These are phyloP conservation scores for Lobophora halterata DNA, from an alignment of 2,888 invertebrate genomes.

Conservation along the genomic window DNA sequence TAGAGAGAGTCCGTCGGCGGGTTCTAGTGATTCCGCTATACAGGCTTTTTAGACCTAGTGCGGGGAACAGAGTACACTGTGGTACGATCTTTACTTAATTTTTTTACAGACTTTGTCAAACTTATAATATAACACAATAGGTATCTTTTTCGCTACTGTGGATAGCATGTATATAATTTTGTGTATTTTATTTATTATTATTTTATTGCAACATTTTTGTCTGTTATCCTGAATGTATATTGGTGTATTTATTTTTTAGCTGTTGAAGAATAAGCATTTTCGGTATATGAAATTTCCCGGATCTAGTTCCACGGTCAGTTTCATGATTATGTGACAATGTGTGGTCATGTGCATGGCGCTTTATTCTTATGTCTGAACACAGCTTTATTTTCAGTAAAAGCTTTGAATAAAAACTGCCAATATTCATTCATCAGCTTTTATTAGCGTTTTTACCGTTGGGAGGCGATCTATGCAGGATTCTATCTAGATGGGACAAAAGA, in stretches of 20 bases:
- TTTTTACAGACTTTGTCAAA: no score
- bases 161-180: constrained; percentile 25
- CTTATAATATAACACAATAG: background rate
- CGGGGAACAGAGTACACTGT: no score
- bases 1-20: no score
- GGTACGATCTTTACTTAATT: no score
- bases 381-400: constrained; percentile 31
- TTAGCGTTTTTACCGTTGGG: constrained; percentile 20
- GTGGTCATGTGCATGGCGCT: constrained; percentile 71
- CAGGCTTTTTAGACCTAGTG: no score
- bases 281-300: constrained; percentile 81
- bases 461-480: no score
- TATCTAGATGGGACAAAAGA: no score
- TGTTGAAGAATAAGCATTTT: constrained; percentile 80
- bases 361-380: constrained; percentile 36
- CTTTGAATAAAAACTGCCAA: constrained; percentile 56
- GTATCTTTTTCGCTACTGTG: constrained; percentile 17
- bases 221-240: constrained; percentile 70
- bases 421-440: constrained; percentile 56
- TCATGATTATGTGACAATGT: constrained; percentile 63
- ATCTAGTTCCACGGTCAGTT: constrained; percentile 77
- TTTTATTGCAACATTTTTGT: constrained; percentile 33
- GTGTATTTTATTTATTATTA: constrained; percentile 32
- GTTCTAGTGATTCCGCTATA: no score
- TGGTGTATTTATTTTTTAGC: constrained; percentile 79